Percentiles rank a stretch among this genome's conserved stretches.
These are phyloP conservation scores for Deroplatys truncata DNA, from an alignment of 2,888 invertebrate species.

Conservation along the genomic window DNA sequence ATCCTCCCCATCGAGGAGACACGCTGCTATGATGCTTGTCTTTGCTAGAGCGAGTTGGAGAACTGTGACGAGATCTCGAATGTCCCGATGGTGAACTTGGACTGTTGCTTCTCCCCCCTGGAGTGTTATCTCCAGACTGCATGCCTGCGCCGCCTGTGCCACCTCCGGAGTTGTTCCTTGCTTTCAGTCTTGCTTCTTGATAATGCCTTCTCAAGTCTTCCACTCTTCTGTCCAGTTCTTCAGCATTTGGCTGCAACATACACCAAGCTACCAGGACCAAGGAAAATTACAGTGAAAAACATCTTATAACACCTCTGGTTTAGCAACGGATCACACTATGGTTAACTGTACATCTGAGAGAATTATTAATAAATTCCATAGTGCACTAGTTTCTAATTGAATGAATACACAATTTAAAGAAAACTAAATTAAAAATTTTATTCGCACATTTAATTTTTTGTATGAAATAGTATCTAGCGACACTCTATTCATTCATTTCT, in stretches of 20 bases:
- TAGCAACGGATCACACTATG: no score
- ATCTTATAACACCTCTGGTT: no score
- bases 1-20: conserved; percentile 17
- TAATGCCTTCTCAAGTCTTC: conserved; percentile 69
- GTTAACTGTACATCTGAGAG: no score
- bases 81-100: conserved; percentile 39
- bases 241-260: conserved; percentile 57
- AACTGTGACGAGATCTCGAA: not conserved
- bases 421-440: no score
- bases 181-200: conserved; percentile 58
- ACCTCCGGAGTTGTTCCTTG: conserved; percentile 39
- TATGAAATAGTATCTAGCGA: no score
- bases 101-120: conserved; percentile 64
- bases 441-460: no score
- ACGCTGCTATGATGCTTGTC: conserved; percentile 10
- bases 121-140: conserved; percentile 56
- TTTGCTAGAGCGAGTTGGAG: not conserved
- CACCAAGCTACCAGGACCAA: not conserved
- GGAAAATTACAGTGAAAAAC: no score
- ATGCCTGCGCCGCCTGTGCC: conserved; percentile 43
- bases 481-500: no score
- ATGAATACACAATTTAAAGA: no score
- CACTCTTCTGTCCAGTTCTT: conserved; percentile 68
- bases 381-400: no score
- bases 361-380: no score